Base-by-base conservation (phyloP, 2,888 invertebrate species). In the Laothoe populi region DNA sequence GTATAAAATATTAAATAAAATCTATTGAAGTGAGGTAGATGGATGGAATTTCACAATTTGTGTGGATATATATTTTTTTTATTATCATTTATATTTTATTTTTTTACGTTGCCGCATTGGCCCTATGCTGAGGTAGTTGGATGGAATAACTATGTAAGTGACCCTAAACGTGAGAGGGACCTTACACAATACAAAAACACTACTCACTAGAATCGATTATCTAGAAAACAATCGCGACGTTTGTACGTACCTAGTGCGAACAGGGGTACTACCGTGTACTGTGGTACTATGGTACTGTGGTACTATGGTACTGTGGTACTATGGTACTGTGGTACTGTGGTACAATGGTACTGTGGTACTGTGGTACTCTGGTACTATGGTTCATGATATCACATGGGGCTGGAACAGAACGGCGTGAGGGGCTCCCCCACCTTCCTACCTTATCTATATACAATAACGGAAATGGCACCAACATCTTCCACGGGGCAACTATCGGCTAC, bases 21-120 rank as follows among this genome's bases (percentile, higher is more conserved):
- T 93, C 92, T 92, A 93, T 92, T 92, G 92, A 93, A 94, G 93
- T 95, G 95, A 95, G 95, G 95, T 95, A 95, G 95, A 94, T 94
- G 95, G 95, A 95, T 95, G 95, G 95, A 95, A 95, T 95, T 91
- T 94, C 92, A 92, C 90, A 91, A 85, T 92, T 92, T 92, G 90
- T 90, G 90, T 92, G 92, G 92, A 92, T 91, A 88, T 87, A 79
- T 81, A 84, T 80, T 81, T 82, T 79, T 69, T 65, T 63, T 57
- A 42, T 53, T 58, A 53, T 62, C 57, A 60, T 60, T 60, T 57
- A 53, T 35, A 31, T 63, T 64, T 49, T 26, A 70, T 80, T 62
- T 48, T 57, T 57, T 82, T 86, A 88, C 84, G 84, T 82, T 79
- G 92, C 91, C 90, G 87, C 82, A 86, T 89, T 87, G 92, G 92